Percentiles rank a stretch among this genome's conserved stretches.
Evolutionary conservation across 2,113 vertebrate genomes (phyloP).

Genomic region (Peromyscus maniculatus): DNA sequence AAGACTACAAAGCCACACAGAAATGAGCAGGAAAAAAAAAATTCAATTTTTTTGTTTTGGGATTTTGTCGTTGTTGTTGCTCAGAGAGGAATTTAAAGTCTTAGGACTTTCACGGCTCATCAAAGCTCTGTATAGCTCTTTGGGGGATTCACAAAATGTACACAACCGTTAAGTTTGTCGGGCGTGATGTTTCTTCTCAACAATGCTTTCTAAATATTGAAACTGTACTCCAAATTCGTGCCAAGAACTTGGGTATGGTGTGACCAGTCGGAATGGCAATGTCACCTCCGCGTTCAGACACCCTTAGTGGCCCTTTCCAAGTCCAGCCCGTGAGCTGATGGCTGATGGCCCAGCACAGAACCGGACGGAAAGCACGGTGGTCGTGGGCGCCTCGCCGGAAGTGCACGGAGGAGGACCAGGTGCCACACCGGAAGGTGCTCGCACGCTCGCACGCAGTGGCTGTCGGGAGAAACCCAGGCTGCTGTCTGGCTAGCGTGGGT

Average conservation of each 20-base stretch:
- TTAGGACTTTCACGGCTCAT: background rate
- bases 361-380: accelerated
- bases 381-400: background rate
- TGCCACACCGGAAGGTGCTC: background rate
- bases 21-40: background rate
- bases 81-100: background rate
- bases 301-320: background rate
- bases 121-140: background rate
- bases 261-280: background rate
- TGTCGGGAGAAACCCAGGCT: background rate
- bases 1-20: slow-evolving; percentile 15
- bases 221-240: background rate
- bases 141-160: background rate
- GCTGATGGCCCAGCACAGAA: too few relatives aligned
- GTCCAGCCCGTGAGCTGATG: background rate
- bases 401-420: background rate
- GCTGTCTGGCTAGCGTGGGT: background rate
- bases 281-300: background rate
- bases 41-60: slow-evolving; percentile 40
- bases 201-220: background rate
- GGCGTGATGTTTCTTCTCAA: background rate
- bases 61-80: background rate
- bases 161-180: background rate
- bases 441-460: background rate
- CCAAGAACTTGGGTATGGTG: background rate